Evolutionary conservation across 2,888 invertebrate species (phyloP), one percentile per base, ranked within the genome.

Genomic region (Troides aeacus): DNA sequence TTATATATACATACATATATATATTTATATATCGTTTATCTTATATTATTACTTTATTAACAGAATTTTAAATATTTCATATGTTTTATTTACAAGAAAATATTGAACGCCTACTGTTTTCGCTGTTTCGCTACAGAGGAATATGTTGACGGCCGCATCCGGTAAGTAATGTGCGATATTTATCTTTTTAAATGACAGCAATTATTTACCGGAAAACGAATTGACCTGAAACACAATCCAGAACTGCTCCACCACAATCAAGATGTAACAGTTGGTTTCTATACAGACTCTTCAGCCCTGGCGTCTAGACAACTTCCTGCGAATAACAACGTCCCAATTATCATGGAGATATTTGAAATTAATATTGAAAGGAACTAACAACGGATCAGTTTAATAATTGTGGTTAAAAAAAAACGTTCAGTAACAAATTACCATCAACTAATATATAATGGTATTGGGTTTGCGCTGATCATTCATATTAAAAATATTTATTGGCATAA

Each of bases 291-390:
- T 18, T 21, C 61, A 10, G 39, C 64, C 57, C 58, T 21, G 64
- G 17, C 15, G 64, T 64, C 64, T 64, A 64, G 64, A 64, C 64
- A 36, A 58, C 18, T 64, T 64, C 64, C 64, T 64, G 64, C 23
- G 15, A 17, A 5, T 42, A 39, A 42, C 17, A 39, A 58, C 36
- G 17, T 58, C 23, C 57, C 42, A 64, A 39, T 24, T 30, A 10
- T 63, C 18, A 24, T 36, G 30, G 30, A 56, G 36, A 17, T 12
- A 2, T 58, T 58, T 6, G 10, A 58, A 24, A 23, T 24, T 8
- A 58, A 23, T 23, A 58, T 58, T 30, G 30, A 17, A n/a, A 10
- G 0, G n/a, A 53, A 53, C 21, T 56, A 21, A n/a, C 8, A 46
- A 15, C 46, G 15, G 46, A 15, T 46, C 2, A 15, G 15, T 46